Percentiles rank a stretch among this genome's conserved stretches.
phyloP scores from a whole-genome alignment of 92 coral and sea anemone species.

The Galaxea fascicularis region DNA sequence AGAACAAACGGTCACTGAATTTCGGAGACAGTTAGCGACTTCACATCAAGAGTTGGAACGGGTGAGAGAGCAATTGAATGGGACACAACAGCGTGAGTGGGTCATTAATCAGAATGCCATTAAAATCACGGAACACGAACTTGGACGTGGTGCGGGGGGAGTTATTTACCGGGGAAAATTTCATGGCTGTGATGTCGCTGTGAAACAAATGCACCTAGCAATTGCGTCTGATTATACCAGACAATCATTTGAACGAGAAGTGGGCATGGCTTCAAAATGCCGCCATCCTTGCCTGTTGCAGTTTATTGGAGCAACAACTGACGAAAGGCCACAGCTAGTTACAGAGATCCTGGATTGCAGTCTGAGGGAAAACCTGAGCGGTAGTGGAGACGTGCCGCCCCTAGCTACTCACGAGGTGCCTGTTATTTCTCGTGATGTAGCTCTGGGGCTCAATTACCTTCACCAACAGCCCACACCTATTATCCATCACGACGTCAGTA shows the following conservation, averaged over 20 bases:
- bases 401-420: neutral
- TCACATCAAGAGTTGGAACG: too few species aligned
- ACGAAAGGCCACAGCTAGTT: constrained; percentile 70
- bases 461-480: constrained; percentile 90
- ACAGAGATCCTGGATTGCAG: constrained; percentile 86
- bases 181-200: constrained; percentile 84
- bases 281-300: constrained; percentile 90
- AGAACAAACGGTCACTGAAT: too few species aligned
- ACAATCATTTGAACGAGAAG: constrained; percentile 80
- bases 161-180: constrained; percentile 76
- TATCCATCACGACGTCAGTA: constrained; percentile 89
- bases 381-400: neutral
- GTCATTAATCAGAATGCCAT: constrained; percentile 77
- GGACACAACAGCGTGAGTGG: constrained; percentile 71
- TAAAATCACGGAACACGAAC: constrained; percentile 52
- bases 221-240: constrained; percentile 66
- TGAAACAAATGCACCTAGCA: constrained; percentile 75
- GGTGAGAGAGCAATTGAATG: too few species aligned
- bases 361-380: constrained; percentile 42
- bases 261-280: constrained; percentile 86
- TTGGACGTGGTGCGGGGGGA: constrained; percentile 93
- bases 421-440: constrained; percentile 50
- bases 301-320: constrained; percentile 91
- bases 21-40: too few species aligned
- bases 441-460: constrained; percentile 80